Evolutionary conservation across 1,140 invertebrate genomes (phyloP).

Genomic region (Linepithema humile): DNA sequence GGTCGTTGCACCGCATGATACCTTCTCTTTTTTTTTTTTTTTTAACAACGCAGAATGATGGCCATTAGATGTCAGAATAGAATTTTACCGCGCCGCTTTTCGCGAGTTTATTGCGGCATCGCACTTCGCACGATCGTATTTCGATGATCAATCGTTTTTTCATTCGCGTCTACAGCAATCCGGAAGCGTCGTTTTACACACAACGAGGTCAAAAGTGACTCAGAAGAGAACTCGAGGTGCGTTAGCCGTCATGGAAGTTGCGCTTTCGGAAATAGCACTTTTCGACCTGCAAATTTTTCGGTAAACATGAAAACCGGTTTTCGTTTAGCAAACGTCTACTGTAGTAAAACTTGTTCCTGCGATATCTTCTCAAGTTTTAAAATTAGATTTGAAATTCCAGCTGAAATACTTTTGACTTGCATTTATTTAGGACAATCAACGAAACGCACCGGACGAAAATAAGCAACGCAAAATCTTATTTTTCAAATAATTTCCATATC

Average conservation of each 20-base stretch:
- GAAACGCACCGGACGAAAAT: no score
- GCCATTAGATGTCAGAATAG: conserved; percentile 7
- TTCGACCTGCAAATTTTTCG: background rate
- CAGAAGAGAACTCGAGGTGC: background rate
- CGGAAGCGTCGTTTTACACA: background rate
- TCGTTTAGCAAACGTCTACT: background rate
- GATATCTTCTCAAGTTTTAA: background rate
- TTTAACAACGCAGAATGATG: conserved; percentile 22
- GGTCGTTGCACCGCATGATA: conserved; percentile 75
- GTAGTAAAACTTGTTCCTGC: background rate
- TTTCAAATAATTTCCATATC: no score
- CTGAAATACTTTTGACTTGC: background rate
- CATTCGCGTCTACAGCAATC: no score
- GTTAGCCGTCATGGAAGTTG: background rate
- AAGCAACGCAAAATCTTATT: no score
- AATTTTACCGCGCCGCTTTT: conserved; percentile 10
- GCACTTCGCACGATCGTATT: background rate
- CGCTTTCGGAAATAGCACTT: background rate
- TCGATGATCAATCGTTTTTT: background rate
- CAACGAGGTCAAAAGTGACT: background rate
- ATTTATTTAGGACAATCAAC: no score
- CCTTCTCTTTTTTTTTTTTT: conserved; percentile 56
- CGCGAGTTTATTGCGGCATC: background rate
- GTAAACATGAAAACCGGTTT: background rate
- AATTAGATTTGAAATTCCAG: background rate